These are phyloP conservation scores for Myotis brandtii DNA, from an alignment of 2,113 vertebrate genomes.

Conservation along the genomic window DNA sequence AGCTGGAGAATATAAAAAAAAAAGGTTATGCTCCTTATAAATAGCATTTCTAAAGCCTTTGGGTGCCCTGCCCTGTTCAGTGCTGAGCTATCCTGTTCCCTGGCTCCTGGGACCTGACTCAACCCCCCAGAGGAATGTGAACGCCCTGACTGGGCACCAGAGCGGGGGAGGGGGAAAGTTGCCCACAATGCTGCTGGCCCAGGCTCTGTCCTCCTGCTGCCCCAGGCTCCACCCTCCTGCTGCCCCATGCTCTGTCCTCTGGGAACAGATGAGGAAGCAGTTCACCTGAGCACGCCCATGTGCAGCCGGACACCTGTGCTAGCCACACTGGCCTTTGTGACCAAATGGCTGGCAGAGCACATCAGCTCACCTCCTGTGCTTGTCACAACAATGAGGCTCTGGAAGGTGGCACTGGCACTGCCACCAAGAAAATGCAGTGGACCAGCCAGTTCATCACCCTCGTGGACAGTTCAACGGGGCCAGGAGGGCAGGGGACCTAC, in stretches of 20 bases:
- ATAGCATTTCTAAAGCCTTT: background rate
- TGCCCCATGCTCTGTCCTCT: background rate
- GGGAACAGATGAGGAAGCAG: background rate
- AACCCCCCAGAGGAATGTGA: fast-evolving
- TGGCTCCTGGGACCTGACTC: background rate
- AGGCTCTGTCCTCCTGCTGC: background rate
- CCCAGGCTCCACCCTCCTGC: background rate
- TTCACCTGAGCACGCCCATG: background rate
- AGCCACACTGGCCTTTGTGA: background rate
- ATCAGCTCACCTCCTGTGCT: background rate
- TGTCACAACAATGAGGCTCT: constrained; percentile 67
- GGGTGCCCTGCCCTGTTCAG: background rate
- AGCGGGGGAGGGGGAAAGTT: fast-evolving
- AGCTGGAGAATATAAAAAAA: background rate
- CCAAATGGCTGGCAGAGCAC: constrained; percentile 35
- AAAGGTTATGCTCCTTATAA: background rate
- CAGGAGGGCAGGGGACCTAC: background rate
- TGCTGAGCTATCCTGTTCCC: background rate
- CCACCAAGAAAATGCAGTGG: background rate
- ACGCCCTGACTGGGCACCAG: fast-evolving
- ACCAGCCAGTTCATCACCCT: background rate
- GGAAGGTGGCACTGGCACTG: background rate
- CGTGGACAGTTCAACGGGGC: background rate
- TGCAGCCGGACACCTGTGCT: constrained; percentile 37
- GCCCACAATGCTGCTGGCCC: background rate